phyloP scores from a whole-genome alignment of 2,888 invertebrate species.

The Smittia sp. region DNA sequence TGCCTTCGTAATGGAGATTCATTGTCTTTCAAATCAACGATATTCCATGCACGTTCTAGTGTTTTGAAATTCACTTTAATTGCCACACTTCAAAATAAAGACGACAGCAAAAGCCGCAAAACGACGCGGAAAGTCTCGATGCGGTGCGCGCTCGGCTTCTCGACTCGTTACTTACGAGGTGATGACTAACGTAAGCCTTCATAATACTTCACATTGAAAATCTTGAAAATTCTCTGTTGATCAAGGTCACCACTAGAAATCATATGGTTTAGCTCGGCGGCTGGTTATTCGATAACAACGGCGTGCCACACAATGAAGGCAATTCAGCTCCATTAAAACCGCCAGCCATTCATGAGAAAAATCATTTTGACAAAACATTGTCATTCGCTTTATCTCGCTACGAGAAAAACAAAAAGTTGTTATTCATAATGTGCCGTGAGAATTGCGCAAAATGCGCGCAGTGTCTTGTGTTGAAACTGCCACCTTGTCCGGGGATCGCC shows the following conservation, averaged over 20 bases:
- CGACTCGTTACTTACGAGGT: not conserved
- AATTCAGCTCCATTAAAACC: not conserved
- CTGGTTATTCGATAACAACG: not conserved
- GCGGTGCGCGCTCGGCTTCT: too few relatives aligned
- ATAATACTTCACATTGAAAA: slow-evolving; percentile 5
- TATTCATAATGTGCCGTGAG: slow-evolving; percentile 5
- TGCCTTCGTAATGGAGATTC: too few relatives aligned
- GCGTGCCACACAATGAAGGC: not conserved
- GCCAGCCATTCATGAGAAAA: slow-evolving; percentile 9
- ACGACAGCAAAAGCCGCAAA: too few relatives aligned
- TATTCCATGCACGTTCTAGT: too few relatives aligned
- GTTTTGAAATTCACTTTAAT: too few relatives aligned
- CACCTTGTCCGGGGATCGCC: too few relatives aligned
- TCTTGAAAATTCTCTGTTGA: not conserved
- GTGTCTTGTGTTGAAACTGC: not conserved
- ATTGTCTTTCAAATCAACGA: too few relatives aligned
- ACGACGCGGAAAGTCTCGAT: too few relatives aligned
- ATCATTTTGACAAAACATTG: not conserved
- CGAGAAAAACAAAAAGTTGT: not conserved
- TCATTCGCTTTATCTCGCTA: not conserved
- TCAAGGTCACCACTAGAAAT: not conserved
- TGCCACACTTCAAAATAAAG: too few relatives aligned
- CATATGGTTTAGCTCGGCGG: not conserved
- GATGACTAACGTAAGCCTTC: slow-evolving; percentile 2
- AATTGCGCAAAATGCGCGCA: not conserved